These are phyloP conservation scores for Scaeva pyrastri DNA, from an alignment of 2,888 invertebrate genomes.

Conservation along the genomic window DNA sequence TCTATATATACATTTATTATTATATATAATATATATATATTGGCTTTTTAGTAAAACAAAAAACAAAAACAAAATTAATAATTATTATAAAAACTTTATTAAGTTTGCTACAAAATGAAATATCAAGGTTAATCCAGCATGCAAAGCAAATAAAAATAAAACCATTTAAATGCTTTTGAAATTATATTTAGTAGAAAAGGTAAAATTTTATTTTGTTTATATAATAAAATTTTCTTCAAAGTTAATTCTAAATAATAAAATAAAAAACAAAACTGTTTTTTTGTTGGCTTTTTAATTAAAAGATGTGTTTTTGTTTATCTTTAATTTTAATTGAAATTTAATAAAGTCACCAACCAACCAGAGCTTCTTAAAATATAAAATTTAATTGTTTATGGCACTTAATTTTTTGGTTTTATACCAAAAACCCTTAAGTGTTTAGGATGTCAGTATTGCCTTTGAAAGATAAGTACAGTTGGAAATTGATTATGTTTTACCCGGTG, in stretches of 20 bases:
- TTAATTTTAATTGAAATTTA: too few species aligned
- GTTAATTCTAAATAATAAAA: constrained; percentile 67
- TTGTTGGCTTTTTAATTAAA: not conserved
- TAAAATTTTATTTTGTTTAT: constrained; percentile 59
- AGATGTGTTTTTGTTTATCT: not conserved
- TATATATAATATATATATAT: constrained; percentile 17
- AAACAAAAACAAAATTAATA: not conserved
- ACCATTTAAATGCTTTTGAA: constrained; percentile 31
- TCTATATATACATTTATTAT: constrained; percentile 34
- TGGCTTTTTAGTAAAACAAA: constrained; percentile 24
- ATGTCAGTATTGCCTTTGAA: too few species aligned
- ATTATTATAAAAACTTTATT: constrained; percentile 2
- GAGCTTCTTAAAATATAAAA: too few species aligned
- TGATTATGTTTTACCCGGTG: too few species aligned
- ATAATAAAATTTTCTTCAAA: constrained; percentile 62
- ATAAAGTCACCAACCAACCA: too few species aligned
- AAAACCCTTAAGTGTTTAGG: too few species aligned
- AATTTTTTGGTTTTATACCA: too few species aligned
- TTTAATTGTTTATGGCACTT: too few species aligned
- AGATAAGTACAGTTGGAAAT: too few species aligned
- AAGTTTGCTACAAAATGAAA: constrained; percentile 12
- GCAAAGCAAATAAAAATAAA: constrained; percentile 1
- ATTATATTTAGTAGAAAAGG: constrained; percentile 45
- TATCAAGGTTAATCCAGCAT: constrained; percentile 41
- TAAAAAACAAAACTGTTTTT: constrained; percentile 21